Evolutionary conservation across 2,888 invertebrate genomes (phyloP).

Genomic region (Gortyna flavago): DNA sequence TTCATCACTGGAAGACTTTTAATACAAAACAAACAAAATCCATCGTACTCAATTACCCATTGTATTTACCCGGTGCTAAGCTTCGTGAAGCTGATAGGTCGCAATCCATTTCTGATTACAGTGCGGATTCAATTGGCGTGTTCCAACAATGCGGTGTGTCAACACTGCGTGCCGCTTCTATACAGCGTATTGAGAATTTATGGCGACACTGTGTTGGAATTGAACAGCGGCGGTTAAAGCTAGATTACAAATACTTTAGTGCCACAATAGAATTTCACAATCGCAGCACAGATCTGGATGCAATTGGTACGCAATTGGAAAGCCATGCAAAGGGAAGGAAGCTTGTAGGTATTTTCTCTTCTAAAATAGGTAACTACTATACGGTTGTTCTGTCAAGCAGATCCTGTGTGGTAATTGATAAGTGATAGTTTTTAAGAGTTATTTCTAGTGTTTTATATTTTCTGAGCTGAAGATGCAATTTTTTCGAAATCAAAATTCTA

Average conservation of each 20-base stretch:
- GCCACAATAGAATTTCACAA: constrained; percentile 62
- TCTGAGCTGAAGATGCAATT: background rate
- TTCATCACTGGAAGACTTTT: constrained; percentile 52
- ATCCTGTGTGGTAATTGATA: background rate
- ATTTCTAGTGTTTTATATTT: background rate
- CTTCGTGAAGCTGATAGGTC: constrained; percentile 55
- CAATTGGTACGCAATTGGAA: constrained; percentile 49
- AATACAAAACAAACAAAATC: constrained; percentile 61
- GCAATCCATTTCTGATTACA: constrained; percentile 65
- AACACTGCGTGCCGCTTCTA: constrained; percentile 49
- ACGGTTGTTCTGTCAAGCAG: background rate
- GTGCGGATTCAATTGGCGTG: constrained; percentile 59
- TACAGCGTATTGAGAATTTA: constrained; percentile 55
- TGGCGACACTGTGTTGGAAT: constrained; percentile 55
- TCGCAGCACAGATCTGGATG: constrained; percentile 51
- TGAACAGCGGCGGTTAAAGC: constrained; percentile 50
- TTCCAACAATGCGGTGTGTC: constrained; percentile 57
- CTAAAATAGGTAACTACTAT: background rate
- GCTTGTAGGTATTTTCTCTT: background rate
- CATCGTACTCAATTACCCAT: constrained; percentile 66
- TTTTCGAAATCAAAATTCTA: background rate
- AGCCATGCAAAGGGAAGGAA: constrained; percentile 23
- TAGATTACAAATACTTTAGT: constrained; percentile 63
- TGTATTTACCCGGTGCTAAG: constrained; percentile 72
- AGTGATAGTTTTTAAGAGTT: background rate